A percentile compares a stretch with the other conserved stretches of the same genome.
Evolutionary conservation across 2,113 vertebrate species (phyloP).

Genomic region (Atlantisia rogersi): DNA sequence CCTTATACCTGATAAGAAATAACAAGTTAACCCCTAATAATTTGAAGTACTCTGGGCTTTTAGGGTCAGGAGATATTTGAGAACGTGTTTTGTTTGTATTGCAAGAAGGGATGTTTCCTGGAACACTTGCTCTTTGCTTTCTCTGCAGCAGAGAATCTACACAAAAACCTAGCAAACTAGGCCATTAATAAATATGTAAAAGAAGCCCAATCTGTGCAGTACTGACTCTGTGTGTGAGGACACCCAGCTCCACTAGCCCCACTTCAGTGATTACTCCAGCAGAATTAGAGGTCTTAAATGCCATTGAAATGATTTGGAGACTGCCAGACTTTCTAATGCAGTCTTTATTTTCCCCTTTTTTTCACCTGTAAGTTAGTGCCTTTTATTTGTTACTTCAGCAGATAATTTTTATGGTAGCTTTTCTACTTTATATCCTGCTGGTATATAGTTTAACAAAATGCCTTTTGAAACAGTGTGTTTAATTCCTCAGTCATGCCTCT

Average conservation of each 20-base stretch:
- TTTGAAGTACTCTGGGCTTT: background rate
- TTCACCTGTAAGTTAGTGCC: background rate
- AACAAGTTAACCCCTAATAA: rapidly evolving
- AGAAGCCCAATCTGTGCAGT: background rate
- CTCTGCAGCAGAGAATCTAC: background rate
- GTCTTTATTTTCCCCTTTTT: background rate
- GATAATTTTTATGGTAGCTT: constrained; percentile 28
- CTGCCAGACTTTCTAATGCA: background rate
- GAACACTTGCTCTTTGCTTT: background rate
- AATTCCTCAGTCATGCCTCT: constrained; percentile 14
- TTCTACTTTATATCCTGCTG: constrained; percentile 36
- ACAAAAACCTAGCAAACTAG: background rate
- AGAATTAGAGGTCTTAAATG: background rate
- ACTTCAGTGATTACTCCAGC: background rate
- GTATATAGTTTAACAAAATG: constrained; percentile 11
- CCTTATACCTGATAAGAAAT: background rate
- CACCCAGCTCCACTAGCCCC: background rate
- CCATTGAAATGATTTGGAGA: background rate
- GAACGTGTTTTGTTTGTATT: background rate
- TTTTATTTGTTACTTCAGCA: constrained; percentile 45
- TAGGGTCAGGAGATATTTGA: background rate
- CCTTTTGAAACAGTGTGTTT: constrained; percentile 37
- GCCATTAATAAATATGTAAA: background rate
- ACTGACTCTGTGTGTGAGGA: background rate
- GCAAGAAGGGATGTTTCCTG: background rate